phyloP scores from a whole-genome alignment of 1,140 invertebrate genomes.

The Drosophila santomea region DNA sequence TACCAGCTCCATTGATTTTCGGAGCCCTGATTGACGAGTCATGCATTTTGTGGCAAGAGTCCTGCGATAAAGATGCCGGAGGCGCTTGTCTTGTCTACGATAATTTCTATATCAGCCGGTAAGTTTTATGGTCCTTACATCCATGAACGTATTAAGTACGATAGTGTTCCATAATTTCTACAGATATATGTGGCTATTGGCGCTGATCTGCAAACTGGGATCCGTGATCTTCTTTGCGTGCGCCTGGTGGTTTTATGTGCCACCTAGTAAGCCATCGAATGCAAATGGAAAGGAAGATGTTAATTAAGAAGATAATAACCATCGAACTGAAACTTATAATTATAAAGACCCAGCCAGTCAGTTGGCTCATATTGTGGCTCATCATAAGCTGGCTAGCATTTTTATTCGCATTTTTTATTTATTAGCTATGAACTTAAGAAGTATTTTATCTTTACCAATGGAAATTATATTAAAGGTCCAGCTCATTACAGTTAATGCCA shows the following conservation, averaged over 20 bases:
- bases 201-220: constrained; percentile 87
- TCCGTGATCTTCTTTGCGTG: constrained; percentile 89
- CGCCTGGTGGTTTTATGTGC: constrained; percentile 89
- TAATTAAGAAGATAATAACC: constrained; percentile 12
- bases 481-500: background rate
- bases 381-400: constrained; percentile 4
- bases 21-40: constrained; percentile 93
- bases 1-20: constrained; percentile 94
- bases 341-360: constrained; percentile 3
- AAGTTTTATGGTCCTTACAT: constrained; percentile 1
- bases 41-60: constrained; percentile 91
- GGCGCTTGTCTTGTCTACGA: constrained; percentile 90
- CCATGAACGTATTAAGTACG: no score
- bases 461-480: background rate
- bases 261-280: constrained; percentile 74
- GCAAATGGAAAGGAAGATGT: constrained; percentile 27
- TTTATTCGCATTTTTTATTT: background rate
- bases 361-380: constrained; percentile 38
- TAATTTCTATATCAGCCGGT: constrained; percentile 90
- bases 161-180: background rate
- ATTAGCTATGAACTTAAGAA: constrained; percentile 15
- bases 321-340: constrained; percentile 21
- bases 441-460: constrained; percentile 8
- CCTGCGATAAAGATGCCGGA: constrained; percentile 85
- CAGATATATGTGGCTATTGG: constrained; percentile 89